phyloP scores from a whole-genome alignment of 2,888 invertebrate species.

The Morpho helenor region DNA sequence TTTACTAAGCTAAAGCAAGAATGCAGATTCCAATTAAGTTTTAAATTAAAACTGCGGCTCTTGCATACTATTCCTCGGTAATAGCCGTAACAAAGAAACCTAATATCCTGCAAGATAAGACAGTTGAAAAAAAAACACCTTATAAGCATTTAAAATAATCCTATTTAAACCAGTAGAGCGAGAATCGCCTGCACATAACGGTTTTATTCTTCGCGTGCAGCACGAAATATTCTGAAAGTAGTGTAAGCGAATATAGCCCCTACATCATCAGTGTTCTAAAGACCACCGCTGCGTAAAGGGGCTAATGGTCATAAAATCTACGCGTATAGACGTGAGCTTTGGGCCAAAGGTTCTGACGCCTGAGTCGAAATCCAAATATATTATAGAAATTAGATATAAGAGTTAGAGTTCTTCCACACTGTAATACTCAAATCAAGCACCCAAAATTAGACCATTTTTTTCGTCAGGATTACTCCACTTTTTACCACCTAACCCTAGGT shows the following conservation, averaged over 20 bases:
- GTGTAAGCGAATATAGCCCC: slow-evolving; percentile 21
- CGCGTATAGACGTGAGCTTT: no score
- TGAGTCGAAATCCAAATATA: no score
- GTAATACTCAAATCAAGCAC: no score
- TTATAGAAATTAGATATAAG: no score
- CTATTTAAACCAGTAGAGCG: slow-evolving; percentile 20
- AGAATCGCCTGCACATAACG: slow-evolving; percentile 24
- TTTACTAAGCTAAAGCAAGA: slow-evolving; percentile 15
- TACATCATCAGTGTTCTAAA: slow-evolving; percentile 1
- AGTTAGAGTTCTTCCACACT: no score
- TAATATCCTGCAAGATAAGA: slow-evolving; percentile 27
- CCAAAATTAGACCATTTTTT: no score
- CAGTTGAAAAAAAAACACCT: slow-evolving; percentile 23
- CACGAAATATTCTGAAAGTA: slow-evolving; percentile 5
- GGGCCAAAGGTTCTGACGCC: no score
- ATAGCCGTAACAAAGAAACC: slow-evolving; percentile 23
- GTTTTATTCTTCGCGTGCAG: slow-evolving; percentile 8
- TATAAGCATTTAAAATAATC: slow-evolving; percentile 27
- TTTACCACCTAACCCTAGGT: no score
- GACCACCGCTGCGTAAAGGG: neutral
- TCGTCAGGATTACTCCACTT: no score
- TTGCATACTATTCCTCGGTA: slow-evolving; percentile 18
- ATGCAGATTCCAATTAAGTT: slow-evolving; percentile 27
- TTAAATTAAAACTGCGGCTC: slow-evolving; percentile 25
- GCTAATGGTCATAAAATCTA: no score